A percentile compares a stretch with the other conserved stretches of the same genome.
These are phyloP conservation scores for Pampusana beccarii DNA, from an alignment of 2,113 vertebrate species.

Conservation along the genomic window DNA sequence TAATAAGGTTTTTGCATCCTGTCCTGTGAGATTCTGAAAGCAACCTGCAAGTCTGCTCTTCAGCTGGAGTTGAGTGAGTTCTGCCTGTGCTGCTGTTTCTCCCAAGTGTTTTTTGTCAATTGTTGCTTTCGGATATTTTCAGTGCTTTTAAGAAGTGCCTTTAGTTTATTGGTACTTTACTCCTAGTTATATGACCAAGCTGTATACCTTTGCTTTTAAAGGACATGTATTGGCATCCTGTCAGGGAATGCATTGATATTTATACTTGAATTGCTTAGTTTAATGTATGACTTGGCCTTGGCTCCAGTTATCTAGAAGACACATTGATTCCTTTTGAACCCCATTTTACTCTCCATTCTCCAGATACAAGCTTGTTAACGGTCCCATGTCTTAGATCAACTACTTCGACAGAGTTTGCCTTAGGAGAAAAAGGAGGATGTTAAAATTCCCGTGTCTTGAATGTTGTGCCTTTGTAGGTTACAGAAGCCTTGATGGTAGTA, in stretches of 20 bases:
- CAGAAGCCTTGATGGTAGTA: neutral
- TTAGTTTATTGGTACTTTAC: conserved; percentile 2
- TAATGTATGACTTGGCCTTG: conserved; percentile 36
- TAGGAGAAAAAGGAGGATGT: neutral
- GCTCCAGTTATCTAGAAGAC: conserved; percentile 4
- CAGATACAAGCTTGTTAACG: conserved; percentile 13
- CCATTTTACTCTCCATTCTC: neutral
- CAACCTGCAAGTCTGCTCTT: neutral
- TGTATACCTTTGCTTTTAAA: conserved; percentile 21
- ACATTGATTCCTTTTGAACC: conserved; percentile 11
- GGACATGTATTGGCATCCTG: conserved; percentile 8
- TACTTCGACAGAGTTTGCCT: neutral
- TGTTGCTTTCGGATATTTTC: neutral
- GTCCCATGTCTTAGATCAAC: conserved; percentile 24
- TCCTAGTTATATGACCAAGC: neutral
- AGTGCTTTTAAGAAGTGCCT: neutral
- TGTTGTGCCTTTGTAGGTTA: neutral
- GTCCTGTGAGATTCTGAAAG: neutral
- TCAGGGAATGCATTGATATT: conserved; percentile 22
- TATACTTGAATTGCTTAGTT: conserved; percentile 26
- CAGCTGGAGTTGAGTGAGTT: neutral
- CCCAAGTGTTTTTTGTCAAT: neutral
- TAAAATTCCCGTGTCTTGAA: neutral
- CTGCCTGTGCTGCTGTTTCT: neutral
- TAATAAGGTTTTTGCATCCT: neutral